These are phyloP conservation scores for Phalera bucephala DNA, from an alignment of 2,888 invertebrate species.

Conservation along the genomic window DNA sequence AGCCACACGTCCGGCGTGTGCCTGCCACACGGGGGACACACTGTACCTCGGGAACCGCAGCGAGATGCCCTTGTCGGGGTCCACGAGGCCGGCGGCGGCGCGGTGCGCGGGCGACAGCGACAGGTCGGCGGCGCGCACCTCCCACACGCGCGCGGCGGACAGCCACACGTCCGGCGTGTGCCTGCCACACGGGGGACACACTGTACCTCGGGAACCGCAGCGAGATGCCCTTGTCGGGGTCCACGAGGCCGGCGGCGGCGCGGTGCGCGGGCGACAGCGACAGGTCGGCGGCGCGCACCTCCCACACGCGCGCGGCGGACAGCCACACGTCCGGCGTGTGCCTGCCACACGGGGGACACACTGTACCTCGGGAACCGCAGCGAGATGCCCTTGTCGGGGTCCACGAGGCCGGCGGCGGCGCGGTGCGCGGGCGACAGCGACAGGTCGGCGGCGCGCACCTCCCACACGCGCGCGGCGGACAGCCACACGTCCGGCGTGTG, in stretches of 20 bases:
- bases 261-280: constrained; percentile 73
- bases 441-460: constrained; percentile 98
- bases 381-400: constrained; percentile 2
- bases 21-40: no score
- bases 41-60: constrained; percentile 95
- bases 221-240: constrained; percentile 96
- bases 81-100: constrained; percentile 94
- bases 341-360: no score
- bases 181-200: no score
- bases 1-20: no score
- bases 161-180: no score
- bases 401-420: neutral
- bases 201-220: constrained; percentile 95
- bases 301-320: constrained; percentile 94
- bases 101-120: constrained; percentile 73
- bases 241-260: constrained; percentile 94
- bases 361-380: neutral
- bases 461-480: constrained; percentile 94
- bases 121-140: constrained; percentile 97
- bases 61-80: constrained; percentile 96
- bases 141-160: constrained; percentile 94
- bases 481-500: no score
- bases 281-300: constrained; percentile 97
- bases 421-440: constrained; percentile 96
- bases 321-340: no score